phyloP scores from a whole-genome alignment of 2,888 invertebrate species.

The Linnaemya tessellans region DNA sequence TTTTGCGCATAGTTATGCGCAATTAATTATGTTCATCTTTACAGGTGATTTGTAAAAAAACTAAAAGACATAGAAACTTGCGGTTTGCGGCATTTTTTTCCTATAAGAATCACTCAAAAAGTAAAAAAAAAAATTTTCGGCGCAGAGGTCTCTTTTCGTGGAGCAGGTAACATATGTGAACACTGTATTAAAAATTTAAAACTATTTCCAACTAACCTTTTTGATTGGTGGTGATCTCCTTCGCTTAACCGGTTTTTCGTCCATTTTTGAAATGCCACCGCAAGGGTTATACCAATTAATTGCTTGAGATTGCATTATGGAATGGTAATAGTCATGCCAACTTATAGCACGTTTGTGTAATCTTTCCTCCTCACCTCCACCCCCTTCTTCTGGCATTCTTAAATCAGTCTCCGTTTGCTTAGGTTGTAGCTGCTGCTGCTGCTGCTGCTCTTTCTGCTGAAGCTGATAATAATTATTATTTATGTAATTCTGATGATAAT shows the following conservation, averaged over 20 bases:
- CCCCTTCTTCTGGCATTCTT: not conserved
- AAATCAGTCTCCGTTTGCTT: constrained; percentile 57
- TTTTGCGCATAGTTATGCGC: no score
- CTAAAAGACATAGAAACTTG: no score
- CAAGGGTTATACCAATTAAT: constrained; percentile 78
- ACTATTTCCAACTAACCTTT: constrained; percentile 62
- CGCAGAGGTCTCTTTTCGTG: no score
- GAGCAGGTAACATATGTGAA: no score
- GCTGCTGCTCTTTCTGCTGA: constrained; percentile 26
- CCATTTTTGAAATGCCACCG: constrained; percentile 74
- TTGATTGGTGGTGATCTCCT: constrained; percentile 63
- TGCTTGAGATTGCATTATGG: constrained; percentile 67
- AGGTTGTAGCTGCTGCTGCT: not conserved
- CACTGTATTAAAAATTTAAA: no score
- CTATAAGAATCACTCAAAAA: no score
- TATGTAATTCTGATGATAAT: constrained; percentile 32
- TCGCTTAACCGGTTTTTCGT: constrained; percentile 34
- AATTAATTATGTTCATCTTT: no score
- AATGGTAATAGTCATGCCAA: constrained; percentile 68
- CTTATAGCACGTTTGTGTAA: constrained; percentile 73
- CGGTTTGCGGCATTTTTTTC: no score
- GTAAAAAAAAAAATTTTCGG: no score
- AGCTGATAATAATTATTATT: constrained; percentile 38
- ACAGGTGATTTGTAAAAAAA: no score
- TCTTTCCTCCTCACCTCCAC: constrained; percentile 46